Evolutionary conservation across 2,888 invertebrate species (phyloP).

Genomic region (Calameuta idolon): DNA sequence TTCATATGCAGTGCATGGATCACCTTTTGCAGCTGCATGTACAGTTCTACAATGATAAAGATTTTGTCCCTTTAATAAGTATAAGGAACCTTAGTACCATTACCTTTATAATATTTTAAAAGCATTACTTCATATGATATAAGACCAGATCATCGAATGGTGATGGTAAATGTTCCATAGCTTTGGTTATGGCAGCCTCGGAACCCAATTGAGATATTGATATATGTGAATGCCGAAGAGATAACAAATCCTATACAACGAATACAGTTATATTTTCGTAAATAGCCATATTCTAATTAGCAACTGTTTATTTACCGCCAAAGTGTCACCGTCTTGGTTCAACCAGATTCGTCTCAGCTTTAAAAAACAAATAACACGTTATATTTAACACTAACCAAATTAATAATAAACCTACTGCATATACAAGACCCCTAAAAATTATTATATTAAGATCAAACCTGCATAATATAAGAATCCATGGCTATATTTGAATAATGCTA

Average conservation of each 20-base stretch:
- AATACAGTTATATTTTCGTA: neutral
- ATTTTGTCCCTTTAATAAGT: neutral
- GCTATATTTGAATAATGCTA: neutral
- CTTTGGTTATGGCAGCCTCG: conserved; percentile 53
- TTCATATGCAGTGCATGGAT: conserved; percentile 76
- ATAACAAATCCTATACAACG: conserved; percentile 52
- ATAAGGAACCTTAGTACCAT: neutral
- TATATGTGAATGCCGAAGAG: conserved; percentile 53
- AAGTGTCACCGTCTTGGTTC: conserved; percentile 55
- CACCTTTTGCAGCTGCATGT: conserved; percentile 67
- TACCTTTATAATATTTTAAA: neutral
- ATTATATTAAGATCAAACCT: conserved; percentile 35
- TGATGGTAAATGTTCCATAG: conserved; percentile 53
- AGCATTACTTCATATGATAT: conserved; percentile 57
- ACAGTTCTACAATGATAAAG: conserved; percentile 66
- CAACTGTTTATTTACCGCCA: conserved; percentile 51
- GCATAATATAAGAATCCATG: conserved; percentile 55
- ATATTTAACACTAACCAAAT: conserved; percentile 17
- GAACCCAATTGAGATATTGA: conserved; percentile 49
- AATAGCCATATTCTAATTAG: neutral
- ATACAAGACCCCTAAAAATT: conserved; percentile 2
- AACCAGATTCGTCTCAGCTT: conserved; percentile 60
- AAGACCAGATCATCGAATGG: conserved; percentile 58
- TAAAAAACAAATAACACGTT: conserved; percentile 19
- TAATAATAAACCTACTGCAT: conserved; percentile 24